A percentile compares a stretch with the other conserved stretches of the same genome.
phyloP scores from a whole-genome alignment of 2,888 invertebrate genomes.

The Oscheius myriophilus region DNA sequence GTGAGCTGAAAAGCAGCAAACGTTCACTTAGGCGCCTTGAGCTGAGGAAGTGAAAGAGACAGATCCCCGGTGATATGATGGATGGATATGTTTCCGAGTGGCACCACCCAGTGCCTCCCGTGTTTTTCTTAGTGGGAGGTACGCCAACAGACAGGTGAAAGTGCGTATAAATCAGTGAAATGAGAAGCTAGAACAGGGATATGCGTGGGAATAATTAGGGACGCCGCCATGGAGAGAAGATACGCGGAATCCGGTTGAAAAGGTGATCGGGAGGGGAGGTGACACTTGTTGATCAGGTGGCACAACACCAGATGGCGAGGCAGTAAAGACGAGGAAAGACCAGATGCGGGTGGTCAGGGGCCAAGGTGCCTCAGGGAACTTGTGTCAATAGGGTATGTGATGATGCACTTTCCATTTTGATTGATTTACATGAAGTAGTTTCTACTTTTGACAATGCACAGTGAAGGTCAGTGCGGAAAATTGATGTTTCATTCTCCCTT shows the following conservation, averaged over 20 bases:
- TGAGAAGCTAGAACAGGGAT: slow-evolving; percentile 20
- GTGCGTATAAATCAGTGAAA: slow-evolving; percentile 22
- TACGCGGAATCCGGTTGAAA: not conserved
- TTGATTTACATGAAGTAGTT: too few species aligned
- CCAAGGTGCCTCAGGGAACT: not conserved
- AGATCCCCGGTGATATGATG: too few species aligned
- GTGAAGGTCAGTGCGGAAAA: too few species aligned
- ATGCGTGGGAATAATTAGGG: slow-evolving; percentile 24
- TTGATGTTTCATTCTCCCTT: too few species aligned
- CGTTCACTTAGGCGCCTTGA: too few species aligned
- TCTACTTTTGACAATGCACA: too few species aligned
- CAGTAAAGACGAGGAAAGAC: not conserved
- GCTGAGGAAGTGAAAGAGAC: too few species aligned
- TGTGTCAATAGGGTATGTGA: not conserved
- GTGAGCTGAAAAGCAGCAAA: too few species aligned
- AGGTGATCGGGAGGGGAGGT: slow-evolving; percentile 2
- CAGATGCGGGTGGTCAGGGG: not conserved
- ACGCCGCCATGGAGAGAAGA: too few species aligned
- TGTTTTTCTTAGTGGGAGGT: not conserved
- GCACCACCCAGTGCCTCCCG: too few species aligned
- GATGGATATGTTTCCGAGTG: too few species aligned
- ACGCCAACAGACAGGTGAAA: slow-evolving; percentile 1
- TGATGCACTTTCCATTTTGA: too few species aligned
- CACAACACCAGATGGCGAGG: not conserved
- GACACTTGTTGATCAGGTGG: slow-evolving; percentile 12